Conservation (phyloP, 2,888 invertebrate genomes). For the Pilophorus perplexus region DNA sequence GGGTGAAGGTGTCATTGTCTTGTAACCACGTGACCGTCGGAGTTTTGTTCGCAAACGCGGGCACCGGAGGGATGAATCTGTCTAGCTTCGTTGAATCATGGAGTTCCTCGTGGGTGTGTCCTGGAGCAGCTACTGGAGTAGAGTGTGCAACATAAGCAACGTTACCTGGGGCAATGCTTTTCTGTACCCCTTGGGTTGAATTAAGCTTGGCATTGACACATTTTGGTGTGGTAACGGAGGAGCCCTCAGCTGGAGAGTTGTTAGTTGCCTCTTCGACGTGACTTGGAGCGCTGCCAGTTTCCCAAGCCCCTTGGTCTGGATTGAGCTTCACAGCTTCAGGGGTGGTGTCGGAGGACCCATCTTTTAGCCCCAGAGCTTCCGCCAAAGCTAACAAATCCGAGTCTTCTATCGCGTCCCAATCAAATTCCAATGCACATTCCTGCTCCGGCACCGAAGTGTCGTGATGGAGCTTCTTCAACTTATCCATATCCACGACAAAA, state of each 20-base stretch:
- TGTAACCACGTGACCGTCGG: background rate
- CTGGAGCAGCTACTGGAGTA: background rate
- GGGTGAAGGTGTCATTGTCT: background rate
- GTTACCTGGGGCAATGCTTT: too few species aligned
- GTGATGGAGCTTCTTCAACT: background rate
- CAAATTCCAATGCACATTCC: background rate
- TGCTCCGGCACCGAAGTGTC: background rate
- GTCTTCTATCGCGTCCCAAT: background rate
- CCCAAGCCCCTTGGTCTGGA: too few species aligned
- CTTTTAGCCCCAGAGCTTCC: too few species aligned
- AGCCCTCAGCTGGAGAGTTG: too few species aligned
- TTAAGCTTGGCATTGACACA: too few species aligned
- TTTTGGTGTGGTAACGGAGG: too few species aligned
- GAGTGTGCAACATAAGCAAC: background rate
- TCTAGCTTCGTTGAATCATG: background rate
- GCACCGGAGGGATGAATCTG: background rate
- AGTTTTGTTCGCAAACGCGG: background rate
- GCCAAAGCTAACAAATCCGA: too few species aligned
- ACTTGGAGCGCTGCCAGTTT: too few species aligned
- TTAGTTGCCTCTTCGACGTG: too few species aligned
- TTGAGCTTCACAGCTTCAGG: too few species aligned
- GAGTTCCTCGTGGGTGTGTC: background rate
- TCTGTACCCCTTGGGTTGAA: too few species aligned
- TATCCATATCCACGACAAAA: background rate
- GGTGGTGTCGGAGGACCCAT: too few species aligned